Base-by-base conservation (phyloP, 2,113 vertebrate species). In the Agapornis roseicollis region DNA sequence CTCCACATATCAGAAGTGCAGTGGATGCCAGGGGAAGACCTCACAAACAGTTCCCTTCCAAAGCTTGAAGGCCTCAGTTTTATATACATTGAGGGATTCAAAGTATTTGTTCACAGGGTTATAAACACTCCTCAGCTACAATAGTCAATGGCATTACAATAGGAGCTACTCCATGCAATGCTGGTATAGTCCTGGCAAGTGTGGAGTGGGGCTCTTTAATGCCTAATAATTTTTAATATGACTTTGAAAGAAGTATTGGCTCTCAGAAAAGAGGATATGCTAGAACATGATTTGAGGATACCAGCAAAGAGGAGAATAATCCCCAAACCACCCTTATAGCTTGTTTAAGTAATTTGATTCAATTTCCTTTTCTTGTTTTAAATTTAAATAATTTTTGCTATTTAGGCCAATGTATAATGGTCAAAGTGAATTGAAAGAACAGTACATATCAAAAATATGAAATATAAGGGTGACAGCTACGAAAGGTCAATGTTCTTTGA, bases 91-190 rank as follows among this genome's bases (percentile, higher is more conserved):
- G 41, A 80, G 13, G 10, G 19, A 55, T 35, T 33, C 13, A 28
- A 6, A 17, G 50, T 85, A 35, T 60, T 69, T 56, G 12, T 55
- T 69, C 14, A n/a, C 29, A 61, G 33, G 10, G 33, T 79, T 35
- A 17, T 2, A 9, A 17, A 31, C 5, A 19, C n/a, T 55, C 7
- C 52, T 74, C 28, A 78, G 50, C 13, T 24, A 42, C 42, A 83
- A 18, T 18, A 49, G 29, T 6, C 9, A 1, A 0, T 6, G 39
- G 4, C 0, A 0, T 31, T 50, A 2, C 6, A 63, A 16, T 0
- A 53, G 33, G 42, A 90, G 7, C 3, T 42, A 19, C 25, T 63
- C 69, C 28, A 17, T 41, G 31, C 15, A 74, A 22, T 17, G 28
- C 22, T 58, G 41, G 4, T n/a, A 58, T 17, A 66, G 37, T 11